A percentile compares a stretch with the other conserved stretches of the same genome.
Conservation (phyloP, 2,888 invertebrate species). For the Dryocosmus kuriphilus region DNA sequence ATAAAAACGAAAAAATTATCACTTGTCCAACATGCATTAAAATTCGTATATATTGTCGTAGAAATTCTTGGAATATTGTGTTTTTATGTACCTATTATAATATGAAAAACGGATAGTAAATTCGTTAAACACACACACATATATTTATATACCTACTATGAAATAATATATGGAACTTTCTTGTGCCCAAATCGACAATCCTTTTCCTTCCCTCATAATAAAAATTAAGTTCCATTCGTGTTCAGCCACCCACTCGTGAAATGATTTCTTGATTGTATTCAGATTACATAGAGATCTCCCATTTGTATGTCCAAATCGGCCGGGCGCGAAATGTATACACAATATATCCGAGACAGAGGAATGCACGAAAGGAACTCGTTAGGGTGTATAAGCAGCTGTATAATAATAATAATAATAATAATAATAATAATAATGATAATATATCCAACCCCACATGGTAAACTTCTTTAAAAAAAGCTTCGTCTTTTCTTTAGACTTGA, state of each 20-base stretch:
- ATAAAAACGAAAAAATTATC: too few relatives aligned
- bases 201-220: conserved; percentile 10
- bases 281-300: conserved; percentile 64
- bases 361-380: not conserved
- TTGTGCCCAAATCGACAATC: conserved; percentile 7
- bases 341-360: not conserved
- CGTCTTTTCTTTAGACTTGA: too few relatives aligned
- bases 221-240: conserved; percentile 68
- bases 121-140: too few relatives aligned
- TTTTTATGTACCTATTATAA: too few relatives aligned
- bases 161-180: not conserved
- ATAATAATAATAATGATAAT: too few relatives aligned
- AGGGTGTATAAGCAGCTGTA: not conserved
- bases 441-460: too few relatives aligned
- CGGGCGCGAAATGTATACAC: conserved; percentile 14
- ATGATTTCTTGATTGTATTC: conserved; percentile 64
- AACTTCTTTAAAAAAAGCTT: too few relatives aligned
- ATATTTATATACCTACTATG: not conserved
- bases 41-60: too few relatives aligned
- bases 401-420: too few relatives aligned
- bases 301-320: not conserved
- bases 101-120: too few relatives aligned
- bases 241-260: conserved; percentile 69
- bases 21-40: too few relatives aligned
- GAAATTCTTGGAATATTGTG: too few relatives aligned